Conservation (phyloP, 2,888 invertebrate species). For the Cryptocephalus primarius region DNA sequence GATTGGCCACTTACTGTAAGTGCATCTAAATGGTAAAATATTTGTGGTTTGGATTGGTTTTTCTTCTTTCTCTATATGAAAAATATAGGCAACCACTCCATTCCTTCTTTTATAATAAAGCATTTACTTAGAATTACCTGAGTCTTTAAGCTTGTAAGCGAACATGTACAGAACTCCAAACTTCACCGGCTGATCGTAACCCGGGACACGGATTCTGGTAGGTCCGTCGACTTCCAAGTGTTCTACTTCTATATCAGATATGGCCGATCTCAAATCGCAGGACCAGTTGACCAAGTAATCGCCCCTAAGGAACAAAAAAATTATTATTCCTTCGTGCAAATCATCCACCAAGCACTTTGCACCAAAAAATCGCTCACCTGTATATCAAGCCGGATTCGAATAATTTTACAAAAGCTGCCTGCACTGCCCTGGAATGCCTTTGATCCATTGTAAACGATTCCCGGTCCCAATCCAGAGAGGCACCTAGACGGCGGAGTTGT, state of each 20-base stretch:
- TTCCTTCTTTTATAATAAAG: too few species aligned
- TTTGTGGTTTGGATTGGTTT: too few species aligned
- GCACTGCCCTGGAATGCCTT: constrained; percentile 75
- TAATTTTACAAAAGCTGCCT: constrained; percentile 75
- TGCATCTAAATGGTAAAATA: too few species aligned
- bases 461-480: constrained; percentile 90
- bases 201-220: constrained; percentile 81
- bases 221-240: constrained; percentile 80
- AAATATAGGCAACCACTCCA: too few species aligned
- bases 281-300: constrained; percentile 98
- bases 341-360: too few species aligned
- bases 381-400: constrained; percentile 57
- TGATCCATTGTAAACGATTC: constrained; percentile 96
- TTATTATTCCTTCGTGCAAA: too few species aligned
- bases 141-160: constrained; percentile 72
- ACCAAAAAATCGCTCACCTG: constrained; percentile 6
- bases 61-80: too few species aligned
- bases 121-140: constrained; percentile 18
- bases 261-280: constrained; percentile 90
- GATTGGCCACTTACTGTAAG: too few species aligned
- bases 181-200: constrained; percentile 73
- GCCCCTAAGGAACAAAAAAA: constrained; percentile 58
- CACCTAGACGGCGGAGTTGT: constrained; percentile 80
- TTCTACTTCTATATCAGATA: constrained; percentile 98
- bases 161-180: constrained; percentile 90